Conservation (phyloP, 2,113 vertebrate species). For the Gymnorhina tibicen region DNA sequence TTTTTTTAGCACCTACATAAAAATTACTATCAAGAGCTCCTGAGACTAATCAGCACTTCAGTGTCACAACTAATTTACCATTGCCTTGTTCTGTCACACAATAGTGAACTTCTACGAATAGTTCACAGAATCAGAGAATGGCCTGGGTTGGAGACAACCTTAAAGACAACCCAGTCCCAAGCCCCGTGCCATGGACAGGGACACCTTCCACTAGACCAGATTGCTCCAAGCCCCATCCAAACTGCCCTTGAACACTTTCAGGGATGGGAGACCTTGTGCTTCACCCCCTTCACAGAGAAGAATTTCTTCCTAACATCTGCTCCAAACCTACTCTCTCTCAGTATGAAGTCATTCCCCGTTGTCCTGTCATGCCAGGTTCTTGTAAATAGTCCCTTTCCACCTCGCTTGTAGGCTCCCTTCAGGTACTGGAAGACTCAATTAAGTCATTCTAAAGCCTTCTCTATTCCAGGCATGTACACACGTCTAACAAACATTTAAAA, state of each 20-base stretch:
- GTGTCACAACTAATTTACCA: not conserved
- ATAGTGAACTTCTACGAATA: rapidly evolving
- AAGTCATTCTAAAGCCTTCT: not conserved
- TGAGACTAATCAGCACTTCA: not conserved
- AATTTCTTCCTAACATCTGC: not conserved
- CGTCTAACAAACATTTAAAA: not conserved
- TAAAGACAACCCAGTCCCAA: not conserved
- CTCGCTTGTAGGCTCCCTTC: not conserved
- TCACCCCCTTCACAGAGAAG: not conserved
- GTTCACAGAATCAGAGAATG: not conserved
- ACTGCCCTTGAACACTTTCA: not conserved
- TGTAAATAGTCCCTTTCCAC: not conserved
- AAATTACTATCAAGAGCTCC: not conserved
- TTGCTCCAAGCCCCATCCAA: not conserved
- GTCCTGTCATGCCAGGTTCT: not conserved
- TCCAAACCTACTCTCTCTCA: not conserved
- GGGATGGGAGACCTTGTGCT: not conserved
- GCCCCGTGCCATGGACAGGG: not conserved
- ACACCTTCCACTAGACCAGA: not conserved
- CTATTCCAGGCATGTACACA: not conserved
- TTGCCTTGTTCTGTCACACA: not conserved
- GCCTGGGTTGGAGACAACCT: not conserved
- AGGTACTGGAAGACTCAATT: not conserved
- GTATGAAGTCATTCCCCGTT: not conserved
- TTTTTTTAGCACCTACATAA: not conserved